Evolutionary conservation across 2,797 vertebrate species (phyloP).

Genomic region (Chaunax sp.): DNA sequence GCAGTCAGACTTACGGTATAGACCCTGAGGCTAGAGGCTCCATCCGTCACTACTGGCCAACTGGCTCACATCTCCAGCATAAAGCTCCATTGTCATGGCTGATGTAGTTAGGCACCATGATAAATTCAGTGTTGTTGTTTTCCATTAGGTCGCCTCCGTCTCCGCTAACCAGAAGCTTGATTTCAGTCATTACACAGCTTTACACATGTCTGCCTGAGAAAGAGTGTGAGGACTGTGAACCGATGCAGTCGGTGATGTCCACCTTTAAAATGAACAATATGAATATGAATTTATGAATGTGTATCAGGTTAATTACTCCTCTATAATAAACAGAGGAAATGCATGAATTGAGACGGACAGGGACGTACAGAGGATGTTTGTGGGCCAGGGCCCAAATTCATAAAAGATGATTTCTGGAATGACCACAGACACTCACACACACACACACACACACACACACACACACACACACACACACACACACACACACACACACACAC

Average conservation of each 20-base stretch:
- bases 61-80: conserved; percentile 39
- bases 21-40: conserved; percentile 50
- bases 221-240: not conserved
- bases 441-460: no score
- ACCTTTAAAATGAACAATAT: not conserved
- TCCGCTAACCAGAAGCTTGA: conserved; percentile 43
- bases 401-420: no score
- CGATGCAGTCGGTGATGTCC: not conserved
- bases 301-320: not conserved
- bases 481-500: no score
- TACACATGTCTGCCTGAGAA: conserved; percentile 11
- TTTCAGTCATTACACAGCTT: conserved; percentile 14
- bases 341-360: no score
- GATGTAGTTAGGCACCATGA: conserved; percentile 32
- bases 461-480: no score
- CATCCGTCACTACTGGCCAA: conserved; percentile 34
- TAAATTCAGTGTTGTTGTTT: conserved; percentile 51
- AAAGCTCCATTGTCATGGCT: conserved; percentile 48
- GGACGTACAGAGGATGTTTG: no score
- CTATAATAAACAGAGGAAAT: no score
- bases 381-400: no score
- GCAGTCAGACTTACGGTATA: conserved; percentile 20
- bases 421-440: no score
- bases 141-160: conserved; percentile 17
- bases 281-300: no score